phyloP scores from a whole-genome alignment of 2,888 invertebrate species.

The Diadromus collaris region DNA sequence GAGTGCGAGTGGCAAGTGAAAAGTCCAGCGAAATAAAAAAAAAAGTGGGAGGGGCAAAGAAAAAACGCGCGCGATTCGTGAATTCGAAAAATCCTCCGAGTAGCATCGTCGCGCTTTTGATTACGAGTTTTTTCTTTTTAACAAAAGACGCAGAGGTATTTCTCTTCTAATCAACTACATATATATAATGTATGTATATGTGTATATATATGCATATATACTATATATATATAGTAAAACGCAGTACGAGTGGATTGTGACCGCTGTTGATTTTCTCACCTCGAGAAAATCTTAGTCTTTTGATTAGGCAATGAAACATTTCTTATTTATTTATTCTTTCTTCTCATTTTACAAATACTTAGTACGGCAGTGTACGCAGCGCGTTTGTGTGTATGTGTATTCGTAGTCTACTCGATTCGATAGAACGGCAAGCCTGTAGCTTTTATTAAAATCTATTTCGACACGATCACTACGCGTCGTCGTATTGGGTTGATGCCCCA shows the following conservation, averaged over 20 bases:
- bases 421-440: constrained; percentile 53
- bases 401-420: constrained; percentile 25
- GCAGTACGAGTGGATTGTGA: constrained; percentile 29
- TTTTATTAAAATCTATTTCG: constrained; percentile 33
- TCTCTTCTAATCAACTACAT: constrained; percentile 15
- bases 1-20: constrained; percentile 72
- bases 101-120: constrained; percentile 2
- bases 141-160: constrained; percentile 8
- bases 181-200: constrained; percentile 19
- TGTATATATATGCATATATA: background rate
- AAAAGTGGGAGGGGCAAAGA: constrained; percentile 25
- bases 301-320: constrained; percentile 55
- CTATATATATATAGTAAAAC: constrained; percentile 30
- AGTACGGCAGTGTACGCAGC: constrained; percentile 50
- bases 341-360: constrained; percentile 27
- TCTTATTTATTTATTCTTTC: constrained; percentile 24
- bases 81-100: constrained; percentile 10
- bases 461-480: constrained; percentile 28
- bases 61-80: constrained; percentile 16
- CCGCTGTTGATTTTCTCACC: constrained; percentile 33
- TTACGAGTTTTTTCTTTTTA: constrained; percentile 15
- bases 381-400: constrained; percentile 21
- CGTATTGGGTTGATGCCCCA: constrained; percentile 22
- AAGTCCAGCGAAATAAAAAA: constrained; percentile 66
- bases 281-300: constrained; percentile 54